phyloP scores from a whole-genome alignment of 2,113 vertebrate species.

The Cephalopholis sonnerati region DNA sequence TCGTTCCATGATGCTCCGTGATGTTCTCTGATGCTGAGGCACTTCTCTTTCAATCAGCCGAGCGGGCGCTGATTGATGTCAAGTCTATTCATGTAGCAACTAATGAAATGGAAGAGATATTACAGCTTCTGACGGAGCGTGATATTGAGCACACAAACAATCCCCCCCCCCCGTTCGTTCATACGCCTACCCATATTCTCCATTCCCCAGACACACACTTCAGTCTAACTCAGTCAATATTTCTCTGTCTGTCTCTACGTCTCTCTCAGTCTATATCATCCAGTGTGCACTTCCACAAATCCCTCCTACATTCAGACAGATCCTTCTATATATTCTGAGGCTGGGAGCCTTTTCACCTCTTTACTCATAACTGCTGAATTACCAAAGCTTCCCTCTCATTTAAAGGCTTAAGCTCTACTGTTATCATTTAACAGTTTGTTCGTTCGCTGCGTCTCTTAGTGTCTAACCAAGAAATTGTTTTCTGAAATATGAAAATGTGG shows the following conservation, averaged over 20 bases:
- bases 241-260: constrained; percentile 39
- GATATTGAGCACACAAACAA: constrained; percentile 71
- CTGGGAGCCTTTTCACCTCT: constrained; percentile 2
- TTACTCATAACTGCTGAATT: constrained; percentile 20
- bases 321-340: constrained; percentile 28
- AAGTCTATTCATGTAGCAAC: constrained; percentile 69
- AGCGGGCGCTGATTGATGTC: constrained; percentile 70
- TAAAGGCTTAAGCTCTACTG: not conserved
- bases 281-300: constrained; percentile 31
- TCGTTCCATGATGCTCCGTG: constrained; percentile 35
- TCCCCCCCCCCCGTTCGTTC: not conserved
- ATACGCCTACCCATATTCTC: constrained; percentile 49
- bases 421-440: constrained; percentile 18
- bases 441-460: not conserved
- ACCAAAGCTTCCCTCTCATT: not conserved
- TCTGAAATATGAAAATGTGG: not conserved
- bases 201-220: constrained; percentile 52
- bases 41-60: constrained; percentile 70
- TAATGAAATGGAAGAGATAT: constrained; percentile 81
- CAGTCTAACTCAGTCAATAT: constrained; percentile 59
- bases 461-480: constrained; percentile 1
- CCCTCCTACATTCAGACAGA: constrained; percentile 36
- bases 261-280: constrained; percentile 34
- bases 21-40: constrained; percentile 55
- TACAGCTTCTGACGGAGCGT: constrained; percentile 70